Percentiles rank a stretch among this genome's conserved stretches.
phyloP scores from a whole-genome alignment of 2,797 vertebrate genomes.

The Argyrosomus regius region DNA sequence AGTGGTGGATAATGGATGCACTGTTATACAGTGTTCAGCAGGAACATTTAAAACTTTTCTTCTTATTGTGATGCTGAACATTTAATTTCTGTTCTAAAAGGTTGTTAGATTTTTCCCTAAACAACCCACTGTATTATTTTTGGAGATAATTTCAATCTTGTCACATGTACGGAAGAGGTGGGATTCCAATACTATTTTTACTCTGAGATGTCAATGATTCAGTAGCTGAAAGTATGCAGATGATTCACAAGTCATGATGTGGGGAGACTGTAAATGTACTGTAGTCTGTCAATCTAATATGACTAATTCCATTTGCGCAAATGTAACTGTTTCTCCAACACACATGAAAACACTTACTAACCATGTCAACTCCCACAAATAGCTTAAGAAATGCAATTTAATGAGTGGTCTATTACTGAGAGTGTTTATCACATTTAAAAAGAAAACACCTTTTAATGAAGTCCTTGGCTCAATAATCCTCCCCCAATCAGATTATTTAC shows the following conservation, averaged over 20 bases:
- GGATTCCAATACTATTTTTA: conserved; percentile 45
- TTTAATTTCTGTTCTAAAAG: neutral
- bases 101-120: neutral
- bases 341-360: conserved; percentile 18
- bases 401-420: conserved; percentile 18
- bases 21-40: conserved; percentile 1
- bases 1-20: conserved; percentile 55
- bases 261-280: conserved; percentile 37
- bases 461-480: conserved; percentile 20
- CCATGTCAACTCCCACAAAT: conserved; percentile 37
- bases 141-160: conserved; percentile 11
- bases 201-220: conserved; percentile 48
- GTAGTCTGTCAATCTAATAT: conserved; percentile 23
- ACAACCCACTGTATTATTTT: neutral
- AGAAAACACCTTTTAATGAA: conserved; percentile 48
- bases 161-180: conserved; percentile 17
- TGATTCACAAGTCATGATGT: conserved; percentile 54
- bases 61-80: neutral
- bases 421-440: conserved; percentile 38
- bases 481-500: conserved; percentile 47
- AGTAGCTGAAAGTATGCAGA: conserved; percentile 26
- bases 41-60: conserved; percentile 16
- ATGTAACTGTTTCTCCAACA: conserved; percentile 23
- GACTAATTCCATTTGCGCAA: conserved; percentile 55
- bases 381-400: conserved; percentile 31